Base-by-base conservation (phyloP, 2,888 invertebrate genomes). In the Melieria omissa region DNA sequence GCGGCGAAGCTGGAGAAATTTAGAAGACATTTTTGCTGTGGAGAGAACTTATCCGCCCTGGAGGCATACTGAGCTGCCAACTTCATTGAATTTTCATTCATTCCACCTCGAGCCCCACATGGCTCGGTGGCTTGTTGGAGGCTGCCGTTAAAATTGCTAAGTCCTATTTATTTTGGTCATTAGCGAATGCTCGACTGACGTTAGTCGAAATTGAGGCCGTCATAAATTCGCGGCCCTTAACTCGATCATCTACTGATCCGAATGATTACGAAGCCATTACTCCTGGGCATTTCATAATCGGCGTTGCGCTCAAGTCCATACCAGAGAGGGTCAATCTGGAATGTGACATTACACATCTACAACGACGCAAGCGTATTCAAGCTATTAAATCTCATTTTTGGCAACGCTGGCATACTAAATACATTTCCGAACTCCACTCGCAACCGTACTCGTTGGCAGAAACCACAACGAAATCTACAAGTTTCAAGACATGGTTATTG, bases 251-350 rank as follows among this genome's bases (percentile, higher is more conserved):
- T 41, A 41, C 60, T 2, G 44, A 60, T 42, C 60, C 63, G 46
- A 16, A 16, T 16, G 16, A 16, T 16, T 16, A 16, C 16, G 49
- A 49, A 49, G 12, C 8, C 12, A 49, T 49, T 1, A 49, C 49
- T 12, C 12, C 49, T 49, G 49, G 9, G 12, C 49, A 49, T 12
- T 49, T 49, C 12, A 8, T 49, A 49, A 49, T 10, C 12, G 49
- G 49, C 49, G 8, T 8, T 49, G 8, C 49, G 8, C 8, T 49
- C 9, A 49, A 12, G 49, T 10, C 9, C 12, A 12, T 49, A 10
- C 49, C 49, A 49, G 49, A 49, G 12, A 67, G 55, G 3, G 70
- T 57, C 54, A 69, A 69, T 55, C 47, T 54, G 45, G 52, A 55
- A 42, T 58, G 69, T 12, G 65, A 73, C 46, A 14, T 57, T 57